Percentiles rank a stretch among this genome's conserved stretches.
phyloP scores from a whole-genome alignment of 2,888 invertebrate species.

The Mythimna ferrago region DNA sequence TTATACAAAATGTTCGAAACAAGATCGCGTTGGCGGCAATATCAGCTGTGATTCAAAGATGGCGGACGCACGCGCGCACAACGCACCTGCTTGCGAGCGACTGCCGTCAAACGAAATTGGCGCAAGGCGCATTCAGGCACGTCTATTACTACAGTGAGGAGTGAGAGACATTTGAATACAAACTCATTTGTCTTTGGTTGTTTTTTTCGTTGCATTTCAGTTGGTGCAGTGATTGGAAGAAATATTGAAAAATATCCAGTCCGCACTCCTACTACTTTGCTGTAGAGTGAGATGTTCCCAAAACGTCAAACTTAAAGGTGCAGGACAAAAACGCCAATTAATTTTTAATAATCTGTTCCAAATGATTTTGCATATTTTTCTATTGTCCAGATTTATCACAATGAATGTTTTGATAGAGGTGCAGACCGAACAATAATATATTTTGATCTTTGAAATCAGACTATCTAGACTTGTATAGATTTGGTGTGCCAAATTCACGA shows the following conservation, averaged over 20 bases:
- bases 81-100: conserved; percentile 89
- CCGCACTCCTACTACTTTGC: conserved; percentile 1
- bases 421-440: conserved; percentile 27
- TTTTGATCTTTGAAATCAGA: conserved; percentile 17
- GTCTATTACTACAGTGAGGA: conserved; percentile 78
- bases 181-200: conserved; percentile 66
- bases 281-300: conserved; percentile 29
- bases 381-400: conserved; percentile 35
- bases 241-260: conserved; percentile 30
- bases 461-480: conserved; percentile 22
- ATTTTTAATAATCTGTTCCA: conserved; percentile 41
- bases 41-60: conserved; percentile 82
- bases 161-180: conserved; percentile 73
- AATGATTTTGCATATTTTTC: conserved; percentile 51
- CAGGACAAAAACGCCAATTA: conserved; percentile 46
- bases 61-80: conserved; percentile 85
- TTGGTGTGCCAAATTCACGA: conserved; percentile 36
- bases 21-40: conserved; percentile 81
- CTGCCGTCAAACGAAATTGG: conserved; percentile 87
- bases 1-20: conserved; percentile 66
- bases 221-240: conserved; percentile 46
- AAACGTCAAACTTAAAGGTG: conserved; percentile 37
- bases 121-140: conserved; percentile 82
- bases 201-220: conserved; percentile 61
- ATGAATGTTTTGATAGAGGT: conserved; percentile 43